Base-by-base conservation (phyloP, 2,113 vertebrate species). In the Beaufortia kweichowensis region DNA sequence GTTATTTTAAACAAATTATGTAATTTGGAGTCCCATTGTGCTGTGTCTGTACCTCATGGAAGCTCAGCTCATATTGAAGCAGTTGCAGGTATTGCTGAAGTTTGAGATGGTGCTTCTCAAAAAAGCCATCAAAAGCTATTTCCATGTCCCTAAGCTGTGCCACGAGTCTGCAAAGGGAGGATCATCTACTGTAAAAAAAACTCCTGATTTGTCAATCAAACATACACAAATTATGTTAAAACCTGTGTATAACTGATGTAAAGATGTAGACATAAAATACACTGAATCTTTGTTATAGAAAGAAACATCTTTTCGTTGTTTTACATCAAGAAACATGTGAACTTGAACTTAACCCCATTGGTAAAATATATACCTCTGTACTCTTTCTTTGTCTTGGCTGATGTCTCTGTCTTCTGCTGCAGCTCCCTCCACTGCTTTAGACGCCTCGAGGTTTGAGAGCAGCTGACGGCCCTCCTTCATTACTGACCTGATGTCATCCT, bases 101-200 rank as follows among this genome's bases (percentile, higher is more conserved):
- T 90, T 99, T 99, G 63, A 96, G 88, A 83, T 98, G 96, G 55
- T 99, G 95, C 74, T 99, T 98, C 81, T 98, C 97, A 91, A 97
- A 99, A 91, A 99, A 99, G 69, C 94, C 96, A 64, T 99, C 97
- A 72, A 99, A 99, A 6, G 97, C 97, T 61, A 87, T 93, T 88
- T 98, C 97, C 96, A 97, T 98, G 85, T 99, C 97, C 56, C 83
- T 91, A 60, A 99, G 90, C 89, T 99, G 97, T 43, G 91, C 88
- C 59, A 99, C 90, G 43, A 99, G 94, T 83, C 97, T 99, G 64
- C 48, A 55, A 71, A 59, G 10, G 8, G 4, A 48, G n/a, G 9
- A 67, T 21, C 6, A n/a, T 53, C 6, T 2, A 6, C 21, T 46
- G n/a, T n/a, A n/a, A n/a, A n/a, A n/a, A n/a, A n/a, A n/a, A n/a